Base-by-base conservation (phyloP, 1,140 invertebrate species). In the Amyelois transitella region DNA sequence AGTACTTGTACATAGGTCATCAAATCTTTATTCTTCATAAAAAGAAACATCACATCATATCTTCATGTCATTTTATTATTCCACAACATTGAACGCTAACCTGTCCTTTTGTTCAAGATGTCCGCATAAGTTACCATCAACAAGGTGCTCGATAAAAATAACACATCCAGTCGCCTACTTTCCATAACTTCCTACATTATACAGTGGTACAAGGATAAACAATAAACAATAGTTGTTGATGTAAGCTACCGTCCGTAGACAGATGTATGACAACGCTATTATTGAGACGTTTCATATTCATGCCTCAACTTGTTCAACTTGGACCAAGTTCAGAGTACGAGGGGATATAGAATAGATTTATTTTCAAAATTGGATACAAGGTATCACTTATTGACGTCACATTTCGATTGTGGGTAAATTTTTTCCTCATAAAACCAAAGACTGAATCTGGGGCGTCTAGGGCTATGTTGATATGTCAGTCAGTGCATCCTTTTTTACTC, bases 221-320 rank as follows among this genome's bases (percentile, higher is more conserved):
- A 75, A 72, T 68, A 65, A 67, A 70, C 60, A 64, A 62, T 66
- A 24, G 62, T 75, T 72, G 70, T 65, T 57, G 62, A 78, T 76
- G 69, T 67, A 54, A 68, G 58, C 71, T 67, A 74, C 69, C 61
- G 72, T 77, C 64, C 72, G 63, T 83, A 83, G 62, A 22, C 65
- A 76, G 75, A 75, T 66, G 71, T 77, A 81, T 81, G 77, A 85
- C 78, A 73, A 76, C 12, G 32, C 76, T 82, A 77, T 38, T 82
- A 85, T 85, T 77, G 72, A 80, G 62, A 28, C 64, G 68, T 71
- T 84, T 82, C 79, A 81, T 84, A 84, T 84, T 79, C 79, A 84
- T 84, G 75, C 51, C 53, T 4, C 19, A 1, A 21, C 32, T 32
- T 10, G 25, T 2, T n/a, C n/a, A n/a, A n/a, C n/a, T n/a, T n/a